Evolutionary conservation across 2,113 vertebrate species (phyloP).

Genomic region (Odontophorus gujanensis): DNA sequence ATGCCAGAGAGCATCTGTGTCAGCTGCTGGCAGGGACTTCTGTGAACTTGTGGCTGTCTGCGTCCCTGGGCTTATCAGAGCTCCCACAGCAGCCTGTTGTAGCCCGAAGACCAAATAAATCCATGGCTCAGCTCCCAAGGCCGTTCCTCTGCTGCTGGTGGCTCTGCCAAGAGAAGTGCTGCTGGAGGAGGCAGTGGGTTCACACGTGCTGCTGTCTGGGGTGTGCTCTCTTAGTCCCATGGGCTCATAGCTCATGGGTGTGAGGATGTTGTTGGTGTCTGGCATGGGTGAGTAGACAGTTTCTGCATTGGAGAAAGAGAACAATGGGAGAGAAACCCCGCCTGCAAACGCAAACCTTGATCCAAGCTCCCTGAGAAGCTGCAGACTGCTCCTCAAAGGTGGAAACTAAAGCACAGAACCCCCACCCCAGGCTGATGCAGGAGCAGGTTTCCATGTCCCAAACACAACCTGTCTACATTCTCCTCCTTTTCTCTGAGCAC

Average conservation of each 20-base stretch:
- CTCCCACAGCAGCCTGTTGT: neutral
- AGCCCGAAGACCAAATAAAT: slow-evolving; percentile 52
- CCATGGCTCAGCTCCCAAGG: slow-evolving; percentile 37
- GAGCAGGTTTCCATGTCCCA: neutral
- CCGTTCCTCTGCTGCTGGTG: neutral
- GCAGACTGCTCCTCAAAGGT: neutral
- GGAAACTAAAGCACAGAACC: neutral
- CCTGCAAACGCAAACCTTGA: neutral
- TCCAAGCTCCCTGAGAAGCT: neutral
- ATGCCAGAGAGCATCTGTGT: slow-evolving; percentile 59
- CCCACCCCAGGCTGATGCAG: too few relatives aligned
- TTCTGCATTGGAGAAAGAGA: neutral
- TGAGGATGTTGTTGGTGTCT: rapidly evolving
- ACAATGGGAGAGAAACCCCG: neutral
- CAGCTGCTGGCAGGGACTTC: slow-evolving; percentile 42
- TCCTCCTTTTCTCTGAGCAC: neutral
- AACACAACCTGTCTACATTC: neutral
- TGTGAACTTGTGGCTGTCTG: neutral
- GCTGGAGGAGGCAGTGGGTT: neutral
- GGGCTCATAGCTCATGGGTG: rapidly evolving
- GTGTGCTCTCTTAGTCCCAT: rapidly evolving
- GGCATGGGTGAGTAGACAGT: neutral
- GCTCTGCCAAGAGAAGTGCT: neutral
- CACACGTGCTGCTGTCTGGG: neutral
- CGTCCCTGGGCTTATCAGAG: slow-evolving; percentile 2